These are phyloP conservation scores for Lysandra coridon DNA, from an alignment of 2,888 invertebrate species.

Conservation along the genomic window DNA sequence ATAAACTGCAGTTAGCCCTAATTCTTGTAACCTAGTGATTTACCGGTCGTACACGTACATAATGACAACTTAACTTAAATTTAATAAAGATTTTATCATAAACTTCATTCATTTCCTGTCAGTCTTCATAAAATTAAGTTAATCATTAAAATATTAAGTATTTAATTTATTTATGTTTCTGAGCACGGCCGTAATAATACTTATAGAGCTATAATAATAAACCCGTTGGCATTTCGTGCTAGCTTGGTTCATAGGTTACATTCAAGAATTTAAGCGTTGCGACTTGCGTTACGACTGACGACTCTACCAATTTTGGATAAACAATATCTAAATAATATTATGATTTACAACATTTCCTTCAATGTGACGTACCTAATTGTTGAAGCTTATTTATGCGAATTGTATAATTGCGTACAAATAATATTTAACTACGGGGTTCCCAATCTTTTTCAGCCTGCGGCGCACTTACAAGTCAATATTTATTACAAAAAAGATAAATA, in stretches of 20 bases:
- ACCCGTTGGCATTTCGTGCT: not conserved
- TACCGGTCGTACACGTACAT: not conserved
- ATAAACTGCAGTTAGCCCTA: not conserved
- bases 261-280: not conserved
- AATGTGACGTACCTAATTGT: too few species aligned
- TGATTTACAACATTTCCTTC: not conserved
- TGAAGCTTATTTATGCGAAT: too few species aligned
- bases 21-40: constrained; percentile 1
- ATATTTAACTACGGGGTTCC: not conserved
- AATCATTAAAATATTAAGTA: too few species aligned
- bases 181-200: too few species aligned
- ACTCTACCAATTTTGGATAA: not conserved
- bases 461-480: too few species aligned
- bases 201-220: not conserved
- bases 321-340: not conserved
- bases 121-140: too few species aligned
- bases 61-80: not conserved
- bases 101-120: not conserved
- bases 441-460: too few species aligned
- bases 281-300: not conserved
- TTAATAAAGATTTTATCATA: not conserved
- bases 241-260: constrained; percentile 23
- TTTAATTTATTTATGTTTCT: too few species aligned
- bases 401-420: not conserved
- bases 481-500: too few species aligned